Conservation (phyloP, 2,888 invertebrate species). For the Ormyrus nitidulus region DNA sequence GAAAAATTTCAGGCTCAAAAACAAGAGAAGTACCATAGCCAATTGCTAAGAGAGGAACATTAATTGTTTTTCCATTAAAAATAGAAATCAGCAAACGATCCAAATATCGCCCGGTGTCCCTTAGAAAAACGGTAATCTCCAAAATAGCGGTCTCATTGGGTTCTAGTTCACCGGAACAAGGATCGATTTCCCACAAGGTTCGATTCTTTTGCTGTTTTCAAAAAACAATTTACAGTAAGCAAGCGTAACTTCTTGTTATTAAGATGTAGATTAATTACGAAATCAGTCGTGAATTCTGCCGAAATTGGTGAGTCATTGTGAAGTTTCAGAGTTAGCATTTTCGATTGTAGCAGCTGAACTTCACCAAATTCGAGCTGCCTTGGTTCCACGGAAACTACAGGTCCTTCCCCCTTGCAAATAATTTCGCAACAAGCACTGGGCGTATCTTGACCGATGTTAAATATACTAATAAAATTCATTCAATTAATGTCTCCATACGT, state of each 20-base stretch:
- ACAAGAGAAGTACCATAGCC: slow-evolving; percentile 83
- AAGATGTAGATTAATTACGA: slow-evolving; percentile 66
- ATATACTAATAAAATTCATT: slow-evolving; percentile 59
- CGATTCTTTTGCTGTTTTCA: too few species aligned
- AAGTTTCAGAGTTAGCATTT: slow-evolving; percentile 77
- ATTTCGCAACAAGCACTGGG: slow-evolving; percentile 75
- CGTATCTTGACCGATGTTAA: slow-evolving; percentile 75
- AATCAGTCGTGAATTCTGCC: slow-evolving; percentile 77
- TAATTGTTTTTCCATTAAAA: slow-evolving; percentile 74
- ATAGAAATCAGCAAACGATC: slow-evolving; percentile 70
- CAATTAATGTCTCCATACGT: too few species aligned
- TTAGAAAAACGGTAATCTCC: slow-evolving; percentile 69
- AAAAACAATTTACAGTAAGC: slow-evolving; percentile 12
- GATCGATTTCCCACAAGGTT: slow-evolving; percentile 63
- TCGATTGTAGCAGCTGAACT: slow-evolving; percentile 78
- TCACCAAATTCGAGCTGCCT: slow-evolving; percentile 81
- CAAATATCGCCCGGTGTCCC: slow-evolving; percentile 69
- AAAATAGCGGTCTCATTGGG: slow-evolving; percentile 68
- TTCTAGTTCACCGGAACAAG: slow-evolving; percentile 64
- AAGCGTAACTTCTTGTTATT: too few species aligned
- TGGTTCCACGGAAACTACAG: slow-evolving; percentile 81
- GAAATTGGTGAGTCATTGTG: slow-evolving; percentile 84
- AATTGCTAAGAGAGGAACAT: slow-evolving; percentile 77
- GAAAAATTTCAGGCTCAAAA: slow-evolving; percentile 79
- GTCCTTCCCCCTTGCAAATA: slow-evolving; percentile 80